Evolutionary conservation across 2,888 invertebrate species (phyloP), one percentile per base, ranked within the genome.

Genomic region (Melieria omissa): DNA sequence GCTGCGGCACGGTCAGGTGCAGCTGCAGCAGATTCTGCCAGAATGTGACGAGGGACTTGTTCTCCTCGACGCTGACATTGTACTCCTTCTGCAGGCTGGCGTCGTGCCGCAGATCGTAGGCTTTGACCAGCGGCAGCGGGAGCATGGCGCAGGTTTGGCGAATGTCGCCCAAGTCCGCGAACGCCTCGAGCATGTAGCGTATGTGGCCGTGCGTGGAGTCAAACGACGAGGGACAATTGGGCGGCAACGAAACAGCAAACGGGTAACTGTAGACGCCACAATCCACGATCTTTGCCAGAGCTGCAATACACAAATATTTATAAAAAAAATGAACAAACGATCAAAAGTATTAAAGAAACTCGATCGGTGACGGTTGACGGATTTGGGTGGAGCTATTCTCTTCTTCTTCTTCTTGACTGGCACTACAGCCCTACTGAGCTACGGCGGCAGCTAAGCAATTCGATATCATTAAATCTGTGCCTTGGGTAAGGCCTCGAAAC

Each of bases 171-270:
- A 76, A 74, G 10, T 79, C 78, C n/a, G 83, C 47, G 54, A 79
- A 73, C 9, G 82, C 76, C 55, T 78, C 76, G 29, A 84, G n/a
- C 6, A 75, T 77, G 55, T 85, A 85, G 5, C 83, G 82, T 63
- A 85, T 79, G 29, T 79, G 79, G 3, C 85, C 85, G 16, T 78
- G 74, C 2, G 67, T 12, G 1, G 81, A 81, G 42, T 85, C 83
- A 70, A 75, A 82, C 12, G 81, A 80, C 4, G 83, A 79, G 9
- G 85, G 83, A 60, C 83, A 80, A 29, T 73, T 78, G 10, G 66
- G 67, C 0, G 85, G 85, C 55, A 85, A 69, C 47, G 79, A 76
- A 8, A 84, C 80, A n/a, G 78, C 77, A 55, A 85, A 84, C 12
- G 75, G 80, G 70, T 82, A 85, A 2, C 75, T 73, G 41, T 85